These are phyloP conservation scores for Bufo bufo DNA, from an alignment of 2,113 vertebrate species.

Conservation along the genomic window DNA sequence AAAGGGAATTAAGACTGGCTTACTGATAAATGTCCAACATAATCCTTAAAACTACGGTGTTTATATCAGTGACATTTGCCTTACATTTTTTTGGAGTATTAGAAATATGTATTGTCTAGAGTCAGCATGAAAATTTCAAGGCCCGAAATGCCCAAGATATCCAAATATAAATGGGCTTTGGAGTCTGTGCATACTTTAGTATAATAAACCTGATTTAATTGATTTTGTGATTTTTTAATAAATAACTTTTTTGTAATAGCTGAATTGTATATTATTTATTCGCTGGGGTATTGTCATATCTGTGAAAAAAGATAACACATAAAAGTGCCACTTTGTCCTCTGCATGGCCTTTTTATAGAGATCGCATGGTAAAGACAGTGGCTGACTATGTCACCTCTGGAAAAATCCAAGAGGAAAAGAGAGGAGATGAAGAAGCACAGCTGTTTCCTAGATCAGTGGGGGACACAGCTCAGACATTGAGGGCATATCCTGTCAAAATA, in stretches of 20 bases:
- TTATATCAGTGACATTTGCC: neutral
- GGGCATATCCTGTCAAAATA: too few species aligned
- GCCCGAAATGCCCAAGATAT: neutral
- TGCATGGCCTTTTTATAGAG: too few species aligned
- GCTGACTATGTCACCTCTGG: too few species aligned
- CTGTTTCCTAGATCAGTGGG: too few species aligned
- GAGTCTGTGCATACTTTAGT: neutral
- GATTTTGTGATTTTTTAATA: slow-evolving; percentile 23
- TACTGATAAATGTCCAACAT: too few species aligned
- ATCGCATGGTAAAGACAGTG: too few species aligned
- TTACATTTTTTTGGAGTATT: neutral
- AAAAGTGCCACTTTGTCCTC: too few species aligned
- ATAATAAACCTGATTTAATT: neutral
- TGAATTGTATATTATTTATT: neutral
- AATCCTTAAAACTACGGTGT: neutral
- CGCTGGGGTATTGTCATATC: neutral
- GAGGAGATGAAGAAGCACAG: neutral
- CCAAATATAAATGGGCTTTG: neutral
- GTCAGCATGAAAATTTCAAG: neutral
- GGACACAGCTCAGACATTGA: too few species aligned
- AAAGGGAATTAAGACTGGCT: too few species aligned
- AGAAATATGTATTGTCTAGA: neutral
- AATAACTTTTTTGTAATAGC: slow-evolving; percentile 24
- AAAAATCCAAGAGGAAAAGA: too few species aligned
- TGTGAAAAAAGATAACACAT: neutral